Evolutionary conservation across 2,888 invertebrate species (phyloP), one percentile per base, ranked within the genome.

Genomic region (Lasioglossum oenotherae): DNA sequence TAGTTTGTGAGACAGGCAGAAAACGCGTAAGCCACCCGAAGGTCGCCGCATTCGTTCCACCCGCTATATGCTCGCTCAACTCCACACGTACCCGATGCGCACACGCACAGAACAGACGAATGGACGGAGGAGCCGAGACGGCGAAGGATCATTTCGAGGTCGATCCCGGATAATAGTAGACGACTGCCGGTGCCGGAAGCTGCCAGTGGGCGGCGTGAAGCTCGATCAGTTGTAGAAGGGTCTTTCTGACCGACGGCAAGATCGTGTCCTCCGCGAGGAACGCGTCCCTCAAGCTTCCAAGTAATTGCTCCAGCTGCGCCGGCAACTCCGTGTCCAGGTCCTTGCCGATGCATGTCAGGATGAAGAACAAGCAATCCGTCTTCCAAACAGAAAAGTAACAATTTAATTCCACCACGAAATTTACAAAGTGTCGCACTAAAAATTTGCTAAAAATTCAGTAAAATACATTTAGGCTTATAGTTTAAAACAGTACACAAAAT

Each of bases 131-230:
- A 67, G 72, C 75, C 74, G 80, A 74, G 60, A 86, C n/a, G 27
- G 16, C 53, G 12, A 38, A 73, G 73, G 72, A 89, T 93, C 91
- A 94, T 91, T 94, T 94, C 67, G 91, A 91, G n/a, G 93, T 92
- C n/a, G 95, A 92, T 57, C 94, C 94, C 4, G 98, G 98, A 95
- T 98, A 98, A 95, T 99, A 99, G 95, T 98, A 99, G 81, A 98
- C 97, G 80, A 98, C 98, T 5, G 98, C 98, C 75, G 98, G 98
- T 81, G 98, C 98, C 35, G 98, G 98, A 89, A 99, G 96, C 94
- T 98, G 98, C 98, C 98, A 99, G 95, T 98, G 97, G 0, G 98
- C 98, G 1, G 98, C 98, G 95, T 98, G 98, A 81, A 98, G 96
- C 95, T 99, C 99, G 90, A 99, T 98, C 82, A 99, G 96, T 95